phyloP scores from a whole-genome alignment of 2,113 vertebrate species.

The Cebus imitator region DNA sequence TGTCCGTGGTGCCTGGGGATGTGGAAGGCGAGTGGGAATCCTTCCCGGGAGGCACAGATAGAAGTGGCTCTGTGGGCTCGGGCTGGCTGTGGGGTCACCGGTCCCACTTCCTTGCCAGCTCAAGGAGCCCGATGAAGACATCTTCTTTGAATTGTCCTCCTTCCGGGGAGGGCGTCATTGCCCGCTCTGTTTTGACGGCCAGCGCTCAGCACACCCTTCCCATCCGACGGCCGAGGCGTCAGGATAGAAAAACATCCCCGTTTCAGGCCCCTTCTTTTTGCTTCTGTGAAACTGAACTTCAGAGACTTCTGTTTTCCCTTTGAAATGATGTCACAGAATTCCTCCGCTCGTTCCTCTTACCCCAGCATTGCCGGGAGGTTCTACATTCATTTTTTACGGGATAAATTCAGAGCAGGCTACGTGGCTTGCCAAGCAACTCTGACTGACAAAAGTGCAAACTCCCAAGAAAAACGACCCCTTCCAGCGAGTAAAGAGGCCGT shows the following conservation, averaged over 20 bases:
- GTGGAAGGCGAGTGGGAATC: too few relatives aligned
- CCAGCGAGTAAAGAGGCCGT: too few relatives aligned
- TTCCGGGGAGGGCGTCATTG: too few relatives aligned
- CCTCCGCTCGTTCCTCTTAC: background rate
- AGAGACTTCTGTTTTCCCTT: fast-evolving
- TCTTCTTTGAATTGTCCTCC: fast-evolving
- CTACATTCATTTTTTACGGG: fast-evolving
- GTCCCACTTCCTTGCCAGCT: background rate
- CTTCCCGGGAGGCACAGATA: fast-evolving
- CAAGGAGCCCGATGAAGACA: background rate
- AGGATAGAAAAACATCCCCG: background rate
- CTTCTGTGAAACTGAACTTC: background rate
- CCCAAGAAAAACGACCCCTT: fast-evolving
- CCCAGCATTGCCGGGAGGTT: background rate
- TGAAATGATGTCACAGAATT: background rate
- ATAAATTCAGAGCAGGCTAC: background rate
- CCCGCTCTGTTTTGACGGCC: background rate
- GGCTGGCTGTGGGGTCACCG: too few relatives aligned
- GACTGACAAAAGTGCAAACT: fast-evolving
- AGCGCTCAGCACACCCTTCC: background rate
- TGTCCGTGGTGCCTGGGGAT: background rate
- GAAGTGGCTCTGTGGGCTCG: too few relatives aligned
- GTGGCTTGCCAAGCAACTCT: fast-evolving
- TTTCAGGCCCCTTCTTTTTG: background rate
- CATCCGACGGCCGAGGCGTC: background rate